Evolutionary conservation across 2,888 invertebrate genomes (phyloP).

Genomic region (Fissipunctia ypsillon): DNA sequence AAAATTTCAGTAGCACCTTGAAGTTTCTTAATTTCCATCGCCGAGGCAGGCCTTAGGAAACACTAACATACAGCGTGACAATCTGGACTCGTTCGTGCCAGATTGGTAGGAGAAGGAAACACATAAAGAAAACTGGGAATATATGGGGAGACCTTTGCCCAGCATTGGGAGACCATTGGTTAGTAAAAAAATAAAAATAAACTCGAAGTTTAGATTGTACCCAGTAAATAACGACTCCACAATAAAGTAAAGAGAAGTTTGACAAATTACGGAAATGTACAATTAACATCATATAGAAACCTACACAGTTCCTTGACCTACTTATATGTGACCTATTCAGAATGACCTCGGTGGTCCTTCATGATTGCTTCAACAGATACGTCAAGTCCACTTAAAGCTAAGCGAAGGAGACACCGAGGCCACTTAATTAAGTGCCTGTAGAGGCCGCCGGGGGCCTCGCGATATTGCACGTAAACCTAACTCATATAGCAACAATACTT

Average conservation of each 20-base stretch:
- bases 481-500: conserved; percentile 30
- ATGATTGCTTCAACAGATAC: conserved; percentile 43
- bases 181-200: background rate
- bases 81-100: background rate
- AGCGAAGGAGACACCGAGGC: conserved; percentile 45
- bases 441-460: conserved; percentile 21
- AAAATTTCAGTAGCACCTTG: background rate
- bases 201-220: background rate
- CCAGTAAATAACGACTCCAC: background rate
- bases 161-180: background rate
- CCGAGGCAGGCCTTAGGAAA: background rate
- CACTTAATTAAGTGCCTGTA: conserved; percentile 57
- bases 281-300: background rate
- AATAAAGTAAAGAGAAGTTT: background rate
- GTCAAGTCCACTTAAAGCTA: conserved; percentile 48
- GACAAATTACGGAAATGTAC: background rate
- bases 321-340: conserved; percentile 15
- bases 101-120: background rate
- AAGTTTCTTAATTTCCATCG: background rate
- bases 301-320: conserved; percentile 16
- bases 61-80: background rate
- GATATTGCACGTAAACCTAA: conserved; percentile 53
- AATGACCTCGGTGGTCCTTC: conserved; percentile 40
- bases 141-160: background rate
- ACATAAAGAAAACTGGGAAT: background rate